These are phyloP conservation scores for Aphidius colemani DNA, from an alignment of 2,888 invertebrate genomes.

Conservation along the genomic window DNA sequence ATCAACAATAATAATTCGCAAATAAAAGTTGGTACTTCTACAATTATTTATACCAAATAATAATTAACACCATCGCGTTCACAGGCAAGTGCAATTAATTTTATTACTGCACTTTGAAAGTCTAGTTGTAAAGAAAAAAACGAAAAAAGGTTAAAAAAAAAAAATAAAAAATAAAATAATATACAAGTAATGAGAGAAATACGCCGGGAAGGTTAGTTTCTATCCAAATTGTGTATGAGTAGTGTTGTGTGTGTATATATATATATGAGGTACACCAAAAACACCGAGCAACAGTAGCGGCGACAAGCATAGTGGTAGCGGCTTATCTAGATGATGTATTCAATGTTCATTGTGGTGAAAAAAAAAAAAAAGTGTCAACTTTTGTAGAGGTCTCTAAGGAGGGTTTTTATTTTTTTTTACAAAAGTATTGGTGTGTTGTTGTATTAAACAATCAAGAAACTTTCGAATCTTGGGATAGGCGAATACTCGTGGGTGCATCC, in stretches of 20 bases:
- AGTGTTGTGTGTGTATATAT: no score
- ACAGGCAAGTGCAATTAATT: no score
- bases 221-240: background rate
- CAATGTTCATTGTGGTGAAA: constrained; percentile 24
- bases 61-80: background rate
- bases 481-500: constrained; percentile 9
- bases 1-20: background rate
- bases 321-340: constrained; percentile 29
- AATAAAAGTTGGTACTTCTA: background rate
- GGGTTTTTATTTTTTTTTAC: constrained; percentile 1
- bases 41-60: background rate
- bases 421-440: constrained; percentile 21
- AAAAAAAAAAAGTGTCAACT: constrained; percentile 36
- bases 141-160: constrained; percentile 3
- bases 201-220: constrained; percentile 44
- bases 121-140: background rate
- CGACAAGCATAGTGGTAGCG: constrained; percentile 22
- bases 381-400: constrained; percentile 14
- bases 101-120: background rate
- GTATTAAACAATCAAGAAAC: constrained; percentile 24
- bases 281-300: no score
- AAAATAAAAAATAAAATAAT: background rate
- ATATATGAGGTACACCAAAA: no score
- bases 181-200: no score
- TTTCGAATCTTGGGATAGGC: constrained; percentile 34